Evolutionary conservation across 2,113 vertebrate species (phyloP), one percentile per base, ranked within the genome.

Genomic region (Pseudorectes ferrugineus): DNA sequence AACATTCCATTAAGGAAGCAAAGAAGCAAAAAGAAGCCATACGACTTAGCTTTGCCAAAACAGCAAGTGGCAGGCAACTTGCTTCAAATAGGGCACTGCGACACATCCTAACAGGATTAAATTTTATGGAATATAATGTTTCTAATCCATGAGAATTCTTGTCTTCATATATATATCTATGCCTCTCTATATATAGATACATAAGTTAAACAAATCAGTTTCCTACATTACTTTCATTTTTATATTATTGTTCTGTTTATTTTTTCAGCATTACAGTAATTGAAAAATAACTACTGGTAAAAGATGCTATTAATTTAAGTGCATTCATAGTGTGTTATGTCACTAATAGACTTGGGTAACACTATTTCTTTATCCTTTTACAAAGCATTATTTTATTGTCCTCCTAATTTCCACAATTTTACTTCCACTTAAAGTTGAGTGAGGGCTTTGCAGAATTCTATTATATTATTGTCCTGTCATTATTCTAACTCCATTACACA

Each of bases 221-320:
- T 95, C 76, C 76, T 94, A 71, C 65, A 91, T 92, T 25, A 35
- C 49, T 96, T 94, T 84, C 57, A 92, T 92, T 97, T 97, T 89
- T 65, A 58, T 82, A 85, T 97, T 85, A 94, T 42, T 91, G 45
- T 49, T 88, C 86, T 94, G 87, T 95, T 97, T 97, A 96, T 96
- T 96, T 97, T 95, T 96, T 96, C 78, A 95, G 65, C 96, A 97
- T 97, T 97, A 96, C 67, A 83, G 90, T 96, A 97, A 98, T 97
- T 98, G 96, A 97, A 98, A 98, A 97, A 88, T 97, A 97, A 93
- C 88, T 96, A 85, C 95, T 96, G 89, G 94, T 96, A 96, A 97
- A 97, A 97, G 92, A 96, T 95, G 95, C 89, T 97, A 97, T 98
- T 98, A 98, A 97, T 97, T 94, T 98, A 97, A 98, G 97, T 96